phyloP scores from a whole-genome alignment of 2,797 vertebrate species.

The Poeciliopsis turneri region DNA sequence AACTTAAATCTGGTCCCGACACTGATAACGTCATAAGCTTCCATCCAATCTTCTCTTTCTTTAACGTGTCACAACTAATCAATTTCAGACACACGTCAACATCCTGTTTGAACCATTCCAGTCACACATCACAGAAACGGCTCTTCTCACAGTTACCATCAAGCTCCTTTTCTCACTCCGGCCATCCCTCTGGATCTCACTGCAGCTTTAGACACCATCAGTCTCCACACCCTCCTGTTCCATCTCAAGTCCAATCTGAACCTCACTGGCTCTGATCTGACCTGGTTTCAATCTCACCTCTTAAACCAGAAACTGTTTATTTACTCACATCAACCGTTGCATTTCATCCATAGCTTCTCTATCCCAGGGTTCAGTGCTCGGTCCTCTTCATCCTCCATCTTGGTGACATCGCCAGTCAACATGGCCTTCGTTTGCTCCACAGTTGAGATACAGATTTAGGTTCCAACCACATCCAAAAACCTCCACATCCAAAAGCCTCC shows the following conservation, averaged over 20 bases:
- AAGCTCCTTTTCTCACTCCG: background rate
- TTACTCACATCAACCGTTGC: background rate
- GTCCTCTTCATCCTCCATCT: too few relatives aligned
- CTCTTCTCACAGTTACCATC: background rate
- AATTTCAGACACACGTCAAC: background rate
- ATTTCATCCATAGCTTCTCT: background rate
- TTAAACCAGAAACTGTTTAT: background rate
- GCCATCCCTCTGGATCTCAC: background rate
- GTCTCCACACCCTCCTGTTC: background rate
- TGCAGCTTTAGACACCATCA: background rate
- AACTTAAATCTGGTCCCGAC: background rate
- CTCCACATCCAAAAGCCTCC: too few relatives aligned
- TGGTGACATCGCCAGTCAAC: too few relatives aligned
- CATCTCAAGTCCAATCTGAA: background rate
- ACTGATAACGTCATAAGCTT: background rate
- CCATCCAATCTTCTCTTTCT: background rate
- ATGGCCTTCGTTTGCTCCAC: too few relatives aligned
- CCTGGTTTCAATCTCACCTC: background rate
- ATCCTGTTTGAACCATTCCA: background rate
- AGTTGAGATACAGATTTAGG: too few relatives aligned
- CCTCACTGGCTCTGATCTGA: background rate
- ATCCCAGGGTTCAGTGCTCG: too few relatives aligned
- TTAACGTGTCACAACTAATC: background rate
- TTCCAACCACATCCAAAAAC: too few relatives aligned
- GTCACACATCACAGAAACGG: background rate